Conservation (phyloP, 2,113 vertebrate genomes). For the Pelecanus crispus region DNA sequence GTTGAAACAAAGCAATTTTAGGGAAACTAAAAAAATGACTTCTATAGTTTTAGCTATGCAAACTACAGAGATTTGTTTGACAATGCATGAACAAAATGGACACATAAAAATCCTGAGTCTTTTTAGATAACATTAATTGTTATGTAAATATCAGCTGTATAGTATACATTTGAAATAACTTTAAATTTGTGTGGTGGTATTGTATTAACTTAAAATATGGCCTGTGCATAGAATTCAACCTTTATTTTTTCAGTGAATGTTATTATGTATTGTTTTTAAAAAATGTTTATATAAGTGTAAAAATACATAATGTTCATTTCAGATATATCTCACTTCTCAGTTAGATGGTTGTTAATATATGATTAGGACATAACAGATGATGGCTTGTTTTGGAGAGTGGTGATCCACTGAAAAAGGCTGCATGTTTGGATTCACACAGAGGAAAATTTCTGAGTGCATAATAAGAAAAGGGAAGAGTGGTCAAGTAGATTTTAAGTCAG, state of each 20-base stretch:
- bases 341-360: neutral
- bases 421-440: neutral
- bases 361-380: neutral
- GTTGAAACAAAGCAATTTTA: neutral
- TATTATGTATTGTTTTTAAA: neutral
- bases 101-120: fast-evolving
- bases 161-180: neutral
- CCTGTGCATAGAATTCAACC: neutral
- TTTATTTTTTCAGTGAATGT: neutral
- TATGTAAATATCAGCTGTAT: neutral
- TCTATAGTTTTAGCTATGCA: neutral
- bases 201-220: neutral
- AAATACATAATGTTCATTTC: neutral
- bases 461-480: neutral
- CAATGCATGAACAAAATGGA: neutral
- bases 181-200: neutral
- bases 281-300: neutral
- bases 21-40: neutral
- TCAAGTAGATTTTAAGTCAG: neutral
- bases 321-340: neutral
- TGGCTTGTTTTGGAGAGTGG: neutral
- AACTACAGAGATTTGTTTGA: neutral
- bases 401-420: neutral
- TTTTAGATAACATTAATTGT: neutral
- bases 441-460: neutral